Evolutionary conservation across 92 coral and sea anemone species (phyloP), one percentile per base, ranked within the genome.

Genomic region (Porites cylindrica): DNA sequence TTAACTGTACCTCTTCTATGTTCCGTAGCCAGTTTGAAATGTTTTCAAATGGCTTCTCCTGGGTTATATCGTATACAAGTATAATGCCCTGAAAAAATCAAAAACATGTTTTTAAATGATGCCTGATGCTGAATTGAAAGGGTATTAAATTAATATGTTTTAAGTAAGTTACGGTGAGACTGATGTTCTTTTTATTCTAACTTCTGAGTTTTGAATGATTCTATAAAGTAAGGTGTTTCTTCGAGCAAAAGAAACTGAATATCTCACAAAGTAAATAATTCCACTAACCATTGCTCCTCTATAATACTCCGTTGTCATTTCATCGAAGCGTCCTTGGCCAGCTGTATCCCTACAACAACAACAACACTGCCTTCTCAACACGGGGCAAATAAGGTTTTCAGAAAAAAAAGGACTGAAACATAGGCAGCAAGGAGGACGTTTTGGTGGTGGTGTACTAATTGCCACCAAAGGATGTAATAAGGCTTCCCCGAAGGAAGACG

Each of bases 1-100:
- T 26, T 26, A 1, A 26, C 32, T 26, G 63, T 92, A 94, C 98
- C 98, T 96, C 99, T 43, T 96, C 99, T 77, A 96, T 96, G 88
- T 96, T 96, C 85, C 99, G 87, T 78, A 96, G 85, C 99, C 99
- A 96, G 74, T 96, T 96, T 4, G 98, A 95, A 66, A 96, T 96
- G 91, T 96, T 96, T 59, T 96, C 99, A 93, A 96, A 96, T 56
- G 99, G 93, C 87, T 96, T 96, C 88, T 95, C 99, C 66, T 95
- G 98, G 51, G 99, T 96, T 61, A 96, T 96, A 86, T 96, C 99
- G 84, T 96, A 96, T 74, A 96, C 99, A 81, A 96, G 85, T 97
- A 96, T 96, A 58, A 96, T 96, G 19, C 99, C 99, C 99, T 96
- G 83, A 7, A 53, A 1, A 23, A 26, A 0, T 26, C 32, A 26